Conservation (phyloP, 2,888 invertebrate species). For the Sturmia bella region DNA sequence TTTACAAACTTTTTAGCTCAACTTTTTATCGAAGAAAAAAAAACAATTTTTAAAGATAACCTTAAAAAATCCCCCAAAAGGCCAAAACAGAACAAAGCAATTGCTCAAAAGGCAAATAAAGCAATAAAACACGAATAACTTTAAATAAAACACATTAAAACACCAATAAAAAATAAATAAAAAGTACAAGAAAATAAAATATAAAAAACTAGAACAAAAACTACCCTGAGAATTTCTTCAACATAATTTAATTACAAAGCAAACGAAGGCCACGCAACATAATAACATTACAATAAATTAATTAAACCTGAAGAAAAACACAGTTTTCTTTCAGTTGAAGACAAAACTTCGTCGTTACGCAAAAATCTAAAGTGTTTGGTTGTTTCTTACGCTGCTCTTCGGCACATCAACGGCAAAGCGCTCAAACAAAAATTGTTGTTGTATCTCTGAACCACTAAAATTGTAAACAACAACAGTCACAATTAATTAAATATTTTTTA, state of each 20-base stretch:
- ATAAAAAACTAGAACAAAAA: neutral
- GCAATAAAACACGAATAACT: constrained; percentile 1
- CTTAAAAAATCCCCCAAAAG: constrained; percentile 7
- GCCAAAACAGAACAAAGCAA: neutral
- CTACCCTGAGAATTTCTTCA: neutral
- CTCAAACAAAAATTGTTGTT: neutral
- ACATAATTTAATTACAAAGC: neutral
- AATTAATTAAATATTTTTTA: constrained; percentile 57
- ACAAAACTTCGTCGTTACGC: neutral
- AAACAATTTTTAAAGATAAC: neutral
- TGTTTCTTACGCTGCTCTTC: neutral
- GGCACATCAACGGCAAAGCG: neutral
- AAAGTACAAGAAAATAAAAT: neutral
- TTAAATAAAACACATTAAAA: constrained; percentile 36
- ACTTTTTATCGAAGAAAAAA: neutral
- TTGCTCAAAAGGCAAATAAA: neutral
- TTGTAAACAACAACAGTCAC: constrained; percentile 41
- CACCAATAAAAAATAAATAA: constrained; percentile 21
- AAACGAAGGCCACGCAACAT: constrained; percentile 6
- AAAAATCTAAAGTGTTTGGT: neutral
- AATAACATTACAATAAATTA: neutral
- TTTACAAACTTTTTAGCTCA: too few relatives aligned
- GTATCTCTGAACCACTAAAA: neutral
- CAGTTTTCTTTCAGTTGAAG: neutral
- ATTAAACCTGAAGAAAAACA: constrained; percentile 15